Evolutionary conservation across 2,888 invertebrate genomes (phyloP), one percentile per base, ranked within the genome.

Genomic region (Himalopsyche kuldschensis): DNA sequence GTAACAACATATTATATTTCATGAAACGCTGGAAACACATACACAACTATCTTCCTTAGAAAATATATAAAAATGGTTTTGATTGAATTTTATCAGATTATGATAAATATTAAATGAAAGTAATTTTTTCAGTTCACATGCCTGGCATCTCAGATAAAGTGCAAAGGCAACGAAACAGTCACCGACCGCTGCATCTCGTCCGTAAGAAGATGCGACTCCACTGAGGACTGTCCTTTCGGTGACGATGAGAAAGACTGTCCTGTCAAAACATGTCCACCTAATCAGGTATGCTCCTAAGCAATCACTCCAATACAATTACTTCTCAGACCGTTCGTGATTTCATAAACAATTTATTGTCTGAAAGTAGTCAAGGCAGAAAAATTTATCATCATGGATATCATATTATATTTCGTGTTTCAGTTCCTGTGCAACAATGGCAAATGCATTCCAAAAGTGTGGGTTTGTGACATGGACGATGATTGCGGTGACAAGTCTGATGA

Each of bases 391-490:
- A n/a, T n/a, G n/a, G n/a, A n/a, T n/a, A n/a, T n/a, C n/a, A 41
- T 41, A 41, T 41, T 41, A 11, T 32, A 10, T 75, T 11, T 80
- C 11, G 17, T 11, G 4, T 84, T 83, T 41, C 87, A 94, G 90
- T 95, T 95, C 89, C 92, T 93, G 87, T 96, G 96, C 89, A 91
- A 90, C 79, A 94, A 94, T 88, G 94, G 94, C 86, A 94, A 94
- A 85, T 97, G 97, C 90, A 95, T 97, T 89, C 95, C 96, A 31
- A 91, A 92, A 31, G 95, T 95, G 85, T 97, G 96, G 96, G 94
- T 94, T 79, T 96, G 96, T 89, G 96, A 96, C 90, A 93, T 92
- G 24, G 95, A 95, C 89, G 91, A 93, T 84, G 96, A 97, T 90
- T 97, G 97, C 89, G 92, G 92, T 17, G 95, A 96, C 89, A 93